phyloP scores from a whole-genome alignment of 2,888 invertebrate species.

The Euproctis similis region DNA sequence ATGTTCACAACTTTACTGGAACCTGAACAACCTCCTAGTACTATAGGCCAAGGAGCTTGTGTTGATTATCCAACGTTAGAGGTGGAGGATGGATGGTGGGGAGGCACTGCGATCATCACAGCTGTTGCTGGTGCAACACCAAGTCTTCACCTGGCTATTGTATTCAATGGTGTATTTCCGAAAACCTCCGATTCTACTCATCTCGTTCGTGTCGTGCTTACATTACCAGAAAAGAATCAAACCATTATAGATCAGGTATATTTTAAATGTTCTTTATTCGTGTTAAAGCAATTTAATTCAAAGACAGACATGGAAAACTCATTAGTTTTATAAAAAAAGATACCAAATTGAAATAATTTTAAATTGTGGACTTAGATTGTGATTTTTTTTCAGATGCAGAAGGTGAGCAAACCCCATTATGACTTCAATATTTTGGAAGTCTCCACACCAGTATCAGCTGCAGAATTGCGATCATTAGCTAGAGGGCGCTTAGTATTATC shows the following conservation, averaged over 20 bases:
- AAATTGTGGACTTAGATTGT: constrained; percentile 6
- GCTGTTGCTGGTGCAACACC: constrained; percentile 87
- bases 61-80: constrained; percentile 62
- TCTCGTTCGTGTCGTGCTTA: constrained; percentile 81
- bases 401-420: constrained; percentile 82
- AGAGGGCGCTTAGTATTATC: constrained; percentile 84
- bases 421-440: constrained; percentile 87
- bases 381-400: constrained; percentile 74
- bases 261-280: constrained; percentile 4
- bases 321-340: too few species aligned
- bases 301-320: not conserved
- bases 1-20: constrained; percentile 85
- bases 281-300: too few species aligned
- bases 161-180: constrained; percentile 88
- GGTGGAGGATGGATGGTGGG: constrained; percentile 84
- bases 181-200: constrained; percentile 78
- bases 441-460: constrained; percentile 84
- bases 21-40: constrained; percentile 81
- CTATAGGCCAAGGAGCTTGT: constrained; percentile 71
- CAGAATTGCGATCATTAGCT: constrained; percentile 84
- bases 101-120: constrained; percentile 91
- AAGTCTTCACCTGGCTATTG: constrained; percentile 85
- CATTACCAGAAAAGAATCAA: constrained; percentile 82
- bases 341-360: too few species aligned
- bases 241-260: constrained; percentile 83